These are phyloP conservation scores for Tragelaphus buxtoni DNA, from an alignment of 2,113 vertebrate genomes.

Conservation along the genomic window DNA sequence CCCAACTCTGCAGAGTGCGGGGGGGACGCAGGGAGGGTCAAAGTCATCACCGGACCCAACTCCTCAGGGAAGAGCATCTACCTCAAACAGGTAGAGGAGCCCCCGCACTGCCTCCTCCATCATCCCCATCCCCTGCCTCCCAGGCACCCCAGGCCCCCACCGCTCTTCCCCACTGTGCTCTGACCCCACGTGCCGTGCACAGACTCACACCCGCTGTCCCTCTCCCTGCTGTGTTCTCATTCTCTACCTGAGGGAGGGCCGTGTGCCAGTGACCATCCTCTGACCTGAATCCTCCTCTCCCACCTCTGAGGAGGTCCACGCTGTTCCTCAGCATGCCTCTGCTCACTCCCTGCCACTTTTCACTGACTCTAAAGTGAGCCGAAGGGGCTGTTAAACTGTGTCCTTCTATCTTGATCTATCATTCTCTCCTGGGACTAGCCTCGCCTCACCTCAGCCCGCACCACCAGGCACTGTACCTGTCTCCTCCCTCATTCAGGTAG, in stretches of 20 bases:
- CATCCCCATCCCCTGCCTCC: background rate
- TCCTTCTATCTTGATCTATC: background rate
- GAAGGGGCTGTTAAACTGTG: background rate
- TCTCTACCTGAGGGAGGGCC: background rate
- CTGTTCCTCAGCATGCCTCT: background rate
- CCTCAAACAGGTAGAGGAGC: constrained; percentile 88
- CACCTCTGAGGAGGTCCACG: background rate
- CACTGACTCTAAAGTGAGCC: background rate
- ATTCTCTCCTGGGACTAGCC: background rate
- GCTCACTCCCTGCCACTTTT: background rate
- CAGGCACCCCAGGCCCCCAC: background rate
- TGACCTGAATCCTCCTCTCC: background rate
- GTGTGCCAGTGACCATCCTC: background rate
- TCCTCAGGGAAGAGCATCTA: constrained; percentile 97
- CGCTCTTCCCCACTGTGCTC: background rate
- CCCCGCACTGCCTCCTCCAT: background rate
- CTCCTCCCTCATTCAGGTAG: constrained; percentile 80
- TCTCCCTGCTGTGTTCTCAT: background rate
- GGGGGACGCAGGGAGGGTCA: constrained; percentile 85
- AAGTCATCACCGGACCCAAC: constrained; percentile 95
- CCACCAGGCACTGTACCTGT: background rate
- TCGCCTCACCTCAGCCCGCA: background rate
- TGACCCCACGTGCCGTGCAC: background rate
- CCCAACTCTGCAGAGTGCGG: constrained; percentile 89
- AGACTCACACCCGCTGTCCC: background rate